A percentile compares a stretch with the other conserved stretches of the same genome.
Evolutionary conservation across 2,888 invertebrate genomes (phyloP).

Genomic region (Tridacna crocea): DNA sequence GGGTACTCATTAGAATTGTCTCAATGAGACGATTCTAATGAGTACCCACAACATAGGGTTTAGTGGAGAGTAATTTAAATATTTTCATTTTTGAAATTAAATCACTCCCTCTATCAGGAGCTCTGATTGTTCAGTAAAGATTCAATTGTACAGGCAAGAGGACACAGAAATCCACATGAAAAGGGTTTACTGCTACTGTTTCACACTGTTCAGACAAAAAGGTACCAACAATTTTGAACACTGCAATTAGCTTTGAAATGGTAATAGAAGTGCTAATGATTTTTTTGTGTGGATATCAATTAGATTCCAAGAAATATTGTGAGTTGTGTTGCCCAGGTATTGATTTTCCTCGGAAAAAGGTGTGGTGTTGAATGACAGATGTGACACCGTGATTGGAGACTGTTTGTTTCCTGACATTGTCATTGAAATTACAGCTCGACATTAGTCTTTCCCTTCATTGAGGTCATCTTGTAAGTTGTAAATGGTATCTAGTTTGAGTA

Average conservation of each 20-base stretch:
- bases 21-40: no score
- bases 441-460: no score
- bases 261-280: background rate
- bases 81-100: no score
- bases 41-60: no score
- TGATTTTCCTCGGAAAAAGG: background rate
- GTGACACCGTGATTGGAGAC: background rate
- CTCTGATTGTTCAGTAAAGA: no score
- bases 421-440: background rate
- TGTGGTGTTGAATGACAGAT: constrained; percentile 2
- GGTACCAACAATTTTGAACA: constrained; percentile 13
- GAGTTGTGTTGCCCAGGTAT: background rate
- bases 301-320: background rate
- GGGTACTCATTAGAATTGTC: no score
- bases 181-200: background rate
- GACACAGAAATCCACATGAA: no score
- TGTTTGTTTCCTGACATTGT: background rate
- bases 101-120: no score
- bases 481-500: background rate
- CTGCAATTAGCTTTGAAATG: constrained; percentile 13
- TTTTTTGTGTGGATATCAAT: background rate
- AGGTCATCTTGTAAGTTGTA: no score
- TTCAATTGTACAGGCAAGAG: no score
- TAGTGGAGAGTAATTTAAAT: no score
- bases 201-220: constrained; percentile 1